phyloP scores from a whole-genome alignment of 1,140 invertebrate genomes.

The Zaprionus capensis region DNA sequence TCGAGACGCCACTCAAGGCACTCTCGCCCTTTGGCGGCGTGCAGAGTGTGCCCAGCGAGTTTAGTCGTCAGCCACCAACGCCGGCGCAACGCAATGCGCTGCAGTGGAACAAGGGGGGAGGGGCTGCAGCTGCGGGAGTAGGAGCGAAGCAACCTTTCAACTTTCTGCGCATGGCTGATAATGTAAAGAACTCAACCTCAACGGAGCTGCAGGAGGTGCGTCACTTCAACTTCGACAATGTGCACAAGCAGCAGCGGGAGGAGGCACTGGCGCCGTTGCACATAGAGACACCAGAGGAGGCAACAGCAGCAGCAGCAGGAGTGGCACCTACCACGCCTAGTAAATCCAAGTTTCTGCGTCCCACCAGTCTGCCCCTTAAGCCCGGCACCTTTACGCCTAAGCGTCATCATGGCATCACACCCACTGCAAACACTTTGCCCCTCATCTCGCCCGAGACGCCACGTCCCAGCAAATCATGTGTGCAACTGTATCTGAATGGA shows the following conservation, averaged over 20 bases:
- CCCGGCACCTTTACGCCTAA: conserved; percentile 92
- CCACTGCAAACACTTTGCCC: conserved; percentile 90
- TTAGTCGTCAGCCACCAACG: conserved; percentile 71
- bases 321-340: neutral
- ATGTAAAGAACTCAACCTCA: conserved; percentile 52
- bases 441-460: conserved; percentile 96
- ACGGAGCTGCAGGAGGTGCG: conserved; percentile 69
- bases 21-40: conserved; percentile 76
- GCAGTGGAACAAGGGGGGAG: conserved; percentile 62
- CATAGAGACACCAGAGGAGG: conserved; percentile 59
- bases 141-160: conserved; percentile 64
- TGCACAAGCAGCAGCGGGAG: conserved; percentile 51
- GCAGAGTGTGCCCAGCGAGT: conserved; percentile 78
- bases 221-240: conserved; percentile 86
- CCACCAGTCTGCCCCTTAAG: conserved; percentile 91
- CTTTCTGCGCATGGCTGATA: conserved; percentile 79
- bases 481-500: conserved; percentile 94
- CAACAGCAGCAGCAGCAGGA: neutral
- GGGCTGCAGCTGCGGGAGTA: conserved; percentile 6
- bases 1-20: conserved; percentile 48
- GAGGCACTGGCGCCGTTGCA: conserved; percentile 64
- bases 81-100: conserved; percentile 68
- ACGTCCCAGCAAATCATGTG: conserved; percentile 93
- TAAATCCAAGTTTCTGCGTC: conserved; percentile 88
- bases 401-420: conserved; percentile 90